phyloP scores from a whole-genome alignment of 2,888 invertebrate species.

The Sisyra terminalis region DNA sequence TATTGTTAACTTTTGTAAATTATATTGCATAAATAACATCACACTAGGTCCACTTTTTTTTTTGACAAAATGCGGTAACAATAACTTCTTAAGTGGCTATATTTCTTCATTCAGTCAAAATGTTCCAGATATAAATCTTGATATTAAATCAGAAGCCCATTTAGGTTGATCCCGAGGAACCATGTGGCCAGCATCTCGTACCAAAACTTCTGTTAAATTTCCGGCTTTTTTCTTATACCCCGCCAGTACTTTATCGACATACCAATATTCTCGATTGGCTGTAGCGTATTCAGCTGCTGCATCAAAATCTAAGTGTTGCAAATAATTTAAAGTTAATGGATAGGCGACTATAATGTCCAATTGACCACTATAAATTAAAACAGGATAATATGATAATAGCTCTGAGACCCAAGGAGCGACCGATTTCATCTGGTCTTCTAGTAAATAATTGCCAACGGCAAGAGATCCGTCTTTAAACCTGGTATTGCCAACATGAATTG shows the following conservation, averaged over 20 bases:
- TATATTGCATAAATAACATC: too few relatives aligned
- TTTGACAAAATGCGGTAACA: too few relatives aligned
- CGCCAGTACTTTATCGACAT: slow-evolving; percentile 47
- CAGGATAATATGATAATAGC: slow-evolving; percentile 46
- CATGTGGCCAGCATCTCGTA: slow-evolving; percentile 70
- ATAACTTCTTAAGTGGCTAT: too few relatives aligned
- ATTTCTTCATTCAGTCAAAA: too few relatives aligned
- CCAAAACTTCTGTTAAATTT: slow-evolving; percentile 54
- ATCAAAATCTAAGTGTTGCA: slow-evolving; percentile 52
- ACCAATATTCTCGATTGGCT: slow-evolving; percentile 52
- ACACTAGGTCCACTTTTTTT: too few relatives aligned
- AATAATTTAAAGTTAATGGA: slow-evolving; percentile 65
- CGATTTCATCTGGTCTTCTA: slow-evolving; percentile 65
- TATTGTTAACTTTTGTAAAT: too few relatives aligned
- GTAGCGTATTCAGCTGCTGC: slow-evolving; percentile 45
- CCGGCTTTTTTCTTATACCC: slow-evolving; percentile 59
- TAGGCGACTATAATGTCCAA: slow-evolving; percentile 83
- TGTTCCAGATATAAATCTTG: slow-evolving; percentile 34
- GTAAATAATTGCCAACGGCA: slow-evolving; percentile 53
- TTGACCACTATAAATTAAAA: slow-evolving; percentile 80
- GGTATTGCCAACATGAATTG: slow-evolving; percentile 72
- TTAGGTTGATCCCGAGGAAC: slow-evolving; percentile 64
- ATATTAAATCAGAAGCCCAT: slow-evolving; percentile 58
- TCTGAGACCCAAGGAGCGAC: slow-evolving; percentile 57
- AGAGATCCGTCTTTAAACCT: slow-evolving; percentile 44